Evolutionary conservation across 2,797 vertebrate genomes (phyloP), one percentile per base, ranked within the genome.

Genomic region (Malacoraja senta): DNA sequence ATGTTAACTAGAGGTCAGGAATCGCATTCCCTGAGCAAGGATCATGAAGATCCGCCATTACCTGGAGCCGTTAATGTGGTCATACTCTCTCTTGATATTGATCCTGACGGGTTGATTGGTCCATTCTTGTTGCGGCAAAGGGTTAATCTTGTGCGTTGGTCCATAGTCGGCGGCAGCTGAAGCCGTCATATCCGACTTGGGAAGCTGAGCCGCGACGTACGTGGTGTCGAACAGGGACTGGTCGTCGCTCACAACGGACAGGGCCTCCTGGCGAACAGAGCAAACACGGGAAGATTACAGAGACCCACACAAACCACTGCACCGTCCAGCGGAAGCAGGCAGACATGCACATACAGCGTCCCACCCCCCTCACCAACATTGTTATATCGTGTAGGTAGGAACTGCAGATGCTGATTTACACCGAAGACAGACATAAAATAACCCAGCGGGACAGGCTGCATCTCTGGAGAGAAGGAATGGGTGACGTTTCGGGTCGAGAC

Each of bases 231-330:
- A 99, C 95, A 99, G 97, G 95, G 99, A 99, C 96, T 99, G 99
- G 96, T 99, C 99, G 98, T 99, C 99, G 95, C 99, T 99, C 97
- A 99, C 99, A 98, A 99, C 99, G 95, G 99, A 99, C 96, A 99
- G 97, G 96, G 99, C 99, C 98, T 99, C 99, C 99, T 99, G 94
- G 58, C 44, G 94, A 93, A 81, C 90, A 24, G 29, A n/a, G 29
- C 58, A 63, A 84, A 63, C 10, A 84, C 0, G 26, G 61, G 6
- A n/a, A 58, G 65, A 21, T 74, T 71, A 26, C 9, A 91, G 35
- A 19, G 7, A 68, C 1, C 17, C 17, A 35, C 19, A n/a, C 32
- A n/a, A 88, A 63, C 58, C 15, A 65, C 29, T 88, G 29, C 13
- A 84, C 26, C 81, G 10, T 63, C 81, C 44, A n/a, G 63, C 58